These are phyloP conservation scores for Leptobrachium leishanense DNA, from an alignment of 2,113 vertebrate genomes.

Conservation along the genomic window DNA sequence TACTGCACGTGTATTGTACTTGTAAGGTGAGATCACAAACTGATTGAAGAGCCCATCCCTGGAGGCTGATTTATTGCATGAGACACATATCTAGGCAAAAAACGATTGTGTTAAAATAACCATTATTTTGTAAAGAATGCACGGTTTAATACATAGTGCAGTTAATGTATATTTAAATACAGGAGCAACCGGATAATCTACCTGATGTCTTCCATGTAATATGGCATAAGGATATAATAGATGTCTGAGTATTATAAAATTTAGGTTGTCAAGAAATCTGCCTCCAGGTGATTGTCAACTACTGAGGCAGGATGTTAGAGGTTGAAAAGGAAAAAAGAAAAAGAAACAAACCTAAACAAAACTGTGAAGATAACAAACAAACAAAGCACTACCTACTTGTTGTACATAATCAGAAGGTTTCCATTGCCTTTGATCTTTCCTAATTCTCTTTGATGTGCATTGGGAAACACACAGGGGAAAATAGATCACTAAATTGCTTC, in stretches of 20 bases:
- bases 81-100: too few relatives aligned
- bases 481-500: constrained; percentile 67
- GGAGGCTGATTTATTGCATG: too few relatives aligned
- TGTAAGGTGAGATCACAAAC: too few relatives aligned
- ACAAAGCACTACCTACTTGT: constrained; percentile 54
- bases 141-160: neutral
- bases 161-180: neutral
- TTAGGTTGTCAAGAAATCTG: neutral
- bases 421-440: constrained; percentile 61
- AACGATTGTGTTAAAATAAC: too few relatives aligned
- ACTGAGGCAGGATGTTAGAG: constrained; percentile 26
- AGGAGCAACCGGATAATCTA: too few relatives aligned
- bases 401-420: constrained; percentile 58
- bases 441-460: constrained; percentile 59
- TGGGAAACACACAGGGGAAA: constrained; percentile 64
- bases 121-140: neutral
- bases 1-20: too few relatives aligned
- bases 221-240: too few relatives aligned
- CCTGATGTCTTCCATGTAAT: too few relatives aligned
- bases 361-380: constrained; percentile 49
- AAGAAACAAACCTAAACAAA: constrained; percentile 37
- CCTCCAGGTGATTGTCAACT: constrained; percentile 15
- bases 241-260: too few relatives aligned
- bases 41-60: too few relatives aligned
- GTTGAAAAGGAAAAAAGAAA: neutral